Conservation (phyloP, 2,113 vertebrate genomes). For the Etia nguti region DNA sequence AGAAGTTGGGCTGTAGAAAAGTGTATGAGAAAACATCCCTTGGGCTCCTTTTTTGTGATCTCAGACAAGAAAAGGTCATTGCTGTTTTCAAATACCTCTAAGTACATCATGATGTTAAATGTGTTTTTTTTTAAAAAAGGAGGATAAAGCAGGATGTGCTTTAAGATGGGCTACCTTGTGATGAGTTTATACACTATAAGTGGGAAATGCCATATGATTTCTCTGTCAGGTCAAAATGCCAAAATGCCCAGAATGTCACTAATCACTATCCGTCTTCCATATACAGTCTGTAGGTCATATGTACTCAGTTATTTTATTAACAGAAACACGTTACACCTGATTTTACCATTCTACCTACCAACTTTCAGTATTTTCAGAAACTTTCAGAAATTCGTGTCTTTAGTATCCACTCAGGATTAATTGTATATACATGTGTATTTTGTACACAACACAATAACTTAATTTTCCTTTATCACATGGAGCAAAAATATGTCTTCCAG, state of each 20-base stretch:
- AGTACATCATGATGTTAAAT: background rate
- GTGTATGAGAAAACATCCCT: background rate
- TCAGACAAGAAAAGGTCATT: background rate
- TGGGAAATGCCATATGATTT: background rate
- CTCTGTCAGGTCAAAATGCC: background rate
- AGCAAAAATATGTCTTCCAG: background rate
- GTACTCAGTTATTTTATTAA: background rate
- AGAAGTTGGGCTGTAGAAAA: background rate
- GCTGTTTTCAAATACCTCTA: background rate
- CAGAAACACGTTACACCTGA: background rate
- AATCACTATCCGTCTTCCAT: background rate
- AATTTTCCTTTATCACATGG: background rate
- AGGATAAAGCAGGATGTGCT: background rate
- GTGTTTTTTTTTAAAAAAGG: background rate
- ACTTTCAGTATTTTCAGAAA: background rate
- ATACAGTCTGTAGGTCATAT: background rate
- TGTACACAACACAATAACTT: background rate
- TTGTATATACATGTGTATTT: background rate
- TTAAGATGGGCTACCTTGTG: background rate
- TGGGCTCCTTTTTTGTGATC: background rate
- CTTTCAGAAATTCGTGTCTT: background rate
- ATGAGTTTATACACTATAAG: background rate
- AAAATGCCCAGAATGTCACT: background rate
- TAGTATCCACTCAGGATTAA: background rate
- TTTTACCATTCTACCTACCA: background rate